Percentiles rank a stretch among this genome's conserved stretches.
These are phyloP conservation scores for Rostratula benghalensis DNA, from an alignment of 2,113 vertebrate genomes.

Conservation along the genomic window DNA sequence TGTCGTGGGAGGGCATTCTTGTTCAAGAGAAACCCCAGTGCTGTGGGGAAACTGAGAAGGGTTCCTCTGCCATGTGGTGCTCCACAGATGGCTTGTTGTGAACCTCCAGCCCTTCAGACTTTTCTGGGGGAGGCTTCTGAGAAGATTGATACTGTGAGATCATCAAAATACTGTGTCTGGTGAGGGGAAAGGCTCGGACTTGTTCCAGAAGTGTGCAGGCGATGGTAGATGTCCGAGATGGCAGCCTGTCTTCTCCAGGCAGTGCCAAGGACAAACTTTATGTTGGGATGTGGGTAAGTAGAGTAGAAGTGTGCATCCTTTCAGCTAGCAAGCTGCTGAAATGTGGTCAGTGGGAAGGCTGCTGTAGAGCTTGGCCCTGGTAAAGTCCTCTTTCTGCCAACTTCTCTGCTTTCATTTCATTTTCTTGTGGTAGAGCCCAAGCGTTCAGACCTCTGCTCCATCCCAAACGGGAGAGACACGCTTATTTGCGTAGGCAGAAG, in stretches of 20 bases:
- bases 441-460: background rate
- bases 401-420: background rate
- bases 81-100: background rate
- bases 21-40: background rate
- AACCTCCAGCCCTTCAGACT: background rate
- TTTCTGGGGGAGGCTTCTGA: background rate
- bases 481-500: background rate
- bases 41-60: background rate
- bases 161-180: background rate
- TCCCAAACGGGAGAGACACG: background rate
- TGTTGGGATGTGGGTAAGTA: background rate
- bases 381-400: background rate
- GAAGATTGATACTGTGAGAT: background rate
- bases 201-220: background rate
- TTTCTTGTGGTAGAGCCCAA: background rate
- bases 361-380: background rate
- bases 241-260: background rate
- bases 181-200: background rate
- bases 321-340: background rate
- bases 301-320: no score
- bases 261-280: background rate
- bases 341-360: background rate
- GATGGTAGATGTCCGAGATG: background rate
- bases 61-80: background rate
- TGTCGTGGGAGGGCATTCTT: background rate